These are phyloP conservation scores for Etia nguti DNA, from an alignment of 2,113 vertebrate genomes.

Conservation along the genomic window DNA sequence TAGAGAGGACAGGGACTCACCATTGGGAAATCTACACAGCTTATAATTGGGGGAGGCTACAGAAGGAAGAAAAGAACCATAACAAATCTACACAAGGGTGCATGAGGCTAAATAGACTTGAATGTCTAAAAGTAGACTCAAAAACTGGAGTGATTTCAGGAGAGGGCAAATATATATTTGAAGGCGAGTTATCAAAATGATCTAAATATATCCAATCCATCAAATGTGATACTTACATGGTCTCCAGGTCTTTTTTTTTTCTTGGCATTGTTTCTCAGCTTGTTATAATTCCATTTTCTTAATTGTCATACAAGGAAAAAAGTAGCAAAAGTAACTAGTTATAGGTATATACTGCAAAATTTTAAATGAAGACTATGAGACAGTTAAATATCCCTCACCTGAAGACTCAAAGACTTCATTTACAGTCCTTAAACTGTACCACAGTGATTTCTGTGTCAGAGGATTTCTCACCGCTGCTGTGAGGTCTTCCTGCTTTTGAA, in stretches of 20 bases:
- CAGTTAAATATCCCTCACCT: constrained; percentile 58
- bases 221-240: background rate
- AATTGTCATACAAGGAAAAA: background rate
- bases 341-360: background rate
- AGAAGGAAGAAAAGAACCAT: constrained; percentile 62
- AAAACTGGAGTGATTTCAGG: constrained; percentile 7
- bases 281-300: background rate
- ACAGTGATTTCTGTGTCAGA: constrained; percentile 50
- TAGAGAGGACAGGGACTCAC: constrained; percentile 57
- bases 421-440: constrained; percentile 33
- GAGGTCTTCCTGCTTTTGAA: constrained; percentile 66
- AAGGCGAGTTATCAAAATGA: background rate
- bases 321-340: background rate
- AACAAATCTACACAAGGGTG: constrained; percentile 60
- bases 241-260: background rate
- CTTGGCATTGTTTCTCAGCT: background rate
- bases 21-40: constrained; percentile 63
- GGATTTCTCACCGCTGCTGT: constrained; percentile 66
- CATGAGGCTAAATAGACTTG: constrained; percentile 51
- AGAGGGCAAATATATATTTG: background rate
- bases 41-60: constrained; percentile 67
- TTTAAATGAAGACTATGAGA: constrained; percentile 20
- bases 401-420: constrained; percentile 38
- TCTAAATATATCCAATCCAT: background rate
- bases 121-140: constrained; percentile 38